A percentile compares a stretch with the other conserved stretches of the same genome.
These are phyloP conservation scores for Neocrepidodera transversa DNA, from an alignment of 2,888 invertebrate genomes.

Conservation along the genomic window DNA sequence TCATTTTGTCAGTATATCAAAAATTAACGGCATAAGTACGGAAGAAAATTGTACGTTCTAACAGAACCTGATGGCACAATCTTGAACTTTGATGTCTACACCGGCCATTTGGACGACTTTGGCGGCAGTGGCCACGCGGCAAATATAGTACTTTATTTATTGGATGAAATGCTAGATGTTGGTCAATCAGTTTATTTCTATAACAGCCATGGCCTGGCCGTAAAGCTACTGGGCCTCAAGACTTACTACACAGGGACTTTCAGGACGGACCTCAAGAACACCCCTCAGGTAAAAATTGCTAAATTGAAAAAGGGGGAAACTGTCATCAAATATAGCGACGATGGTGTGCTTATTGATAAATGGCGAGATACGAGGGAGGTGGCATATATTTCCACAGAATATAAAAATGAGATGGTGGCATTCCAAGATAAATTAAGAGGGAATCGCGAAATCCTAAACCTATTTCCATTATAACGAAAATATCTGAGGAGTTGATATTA, in stretches of 20 bases:
- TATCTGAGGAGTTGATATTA: too few relatives aligned
- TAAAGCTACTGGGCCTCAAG: too few relatives aligned
- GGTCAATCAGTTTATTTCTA: constrained; percentile 45
- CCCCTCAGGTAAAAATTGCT: too few relatives aligned
- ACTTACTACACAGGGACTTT: constrained; percentile 19
- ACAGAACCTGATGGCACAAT: too few relatives aligned
- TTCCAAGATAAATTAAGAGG: constrained; percentile 1
- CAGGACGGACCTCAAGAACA: constrained; percentile 8
- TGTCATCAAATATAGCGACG: constrained; percentile 2
- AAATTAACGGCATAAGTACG: too few relatives aligned
- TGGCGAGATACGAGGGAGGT: too few relatives aligned
- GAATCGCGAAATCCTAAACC: constrained; percentile 4
- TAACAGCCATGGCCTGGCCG: constrained; percentile 37
- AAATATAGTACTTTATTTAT: neutral
- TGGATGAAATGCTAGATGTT: constrained; percentile 24
- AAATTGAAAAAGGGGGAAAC: constrained; percentile 27
- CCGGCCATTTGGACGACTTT: too few relatives aligned
- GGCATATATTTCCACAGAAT: too few relatives aligned
- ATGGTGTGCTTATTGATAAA: too few relatives aligned
- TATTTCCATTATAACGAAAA: constrained; percentile 15
- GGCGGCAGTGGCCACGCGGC: constrained; percentile 18
- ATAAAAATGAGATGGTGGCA: neutral
- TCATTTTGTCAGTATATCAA: too few relatives aligned
- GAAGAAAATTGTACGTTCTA: too few relatives aligned
- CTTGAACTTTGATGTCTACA: too few relatives aligned